phyloP scores from a whole-genome alignment of 2,797 vertebrate species.

The Typhlichthys eigenmanni region DNA sequence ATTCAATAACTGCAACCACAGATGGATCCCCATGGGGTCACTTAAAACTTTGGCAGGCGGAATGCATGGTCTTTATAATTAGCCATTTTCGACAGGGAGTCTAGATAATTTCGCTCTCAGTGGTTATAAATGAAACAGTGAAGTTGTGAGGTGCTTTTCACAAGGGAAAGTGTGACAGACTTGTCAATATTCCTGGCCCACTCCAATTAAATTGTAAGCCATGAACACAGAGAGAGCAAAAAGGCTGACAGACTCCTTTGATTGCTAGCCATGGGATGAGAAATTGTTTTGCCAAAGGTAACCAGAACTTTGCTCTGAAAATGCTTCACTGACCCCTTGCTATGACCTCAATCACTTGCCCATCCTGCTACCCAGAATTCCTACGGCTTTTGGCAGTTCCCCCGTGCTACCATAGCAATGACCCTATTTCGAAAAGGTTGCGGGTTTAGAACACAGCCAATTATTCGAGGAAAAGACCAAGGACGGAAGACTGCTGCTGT shows the following conservation, averaged over 20 bases:
- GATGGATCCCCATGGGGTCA: slow-evolving; percentile 47
- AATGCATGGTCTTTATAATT: slow-evolving; percentile 46
- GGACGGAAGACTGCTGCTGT: slow-evolving; percentile 47
- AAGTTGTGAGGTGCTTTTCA: slow-evolving; percentile 39
- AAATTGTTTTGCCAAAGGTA: slow-evolving; percentile 65
- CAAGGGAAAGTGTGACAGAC: slow-evolving; percentile 29
- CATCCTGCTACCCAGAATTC: slow-evolving; percentile 35
- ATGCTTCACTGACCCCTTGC: slow-evolving; percentile 58
- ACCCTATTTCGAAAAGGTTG: slow-evolving; percentile 58
- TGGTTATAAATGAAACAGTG: slow-evolving; percentile 40
- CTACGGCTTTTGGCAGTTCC: slow-evolving; percentile 52
- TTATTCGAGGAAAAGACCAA: slow-evolving; percentile 42
- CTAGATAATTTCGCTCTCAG: slow-evolving; percentile 26
- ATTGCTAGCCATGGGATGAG: slow-evolving; percentile 65
- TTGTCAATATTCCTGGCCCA: slow-evolving; percentile 53
- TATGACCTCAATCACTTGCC: slow-evolving; percentile 66
- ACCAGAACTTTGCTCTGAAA: slow-evolving; percentile 61
- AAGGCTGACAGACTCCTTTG: slow-evolving; percentile 45
- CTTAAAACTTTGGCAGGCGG: slow-evolving; percentile 55
- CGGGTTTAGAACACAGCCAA: slow-evolving; percentile 40
- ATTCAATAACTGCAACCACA: slow-evolving; percentile 64
- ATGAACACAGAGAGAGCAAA: slow-evolving; percentile 32
- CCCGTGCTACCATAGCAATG: slow-evolving; percentile 51
- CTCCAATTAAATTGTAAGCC: slow-evolving; percentile 58
- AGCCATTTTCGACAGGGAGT: slow-evolving; percentile 33